phyloP scores from a whole-genome alignment of 2,797 vertebrate species.

The Lithobates pipiens region DNA sequence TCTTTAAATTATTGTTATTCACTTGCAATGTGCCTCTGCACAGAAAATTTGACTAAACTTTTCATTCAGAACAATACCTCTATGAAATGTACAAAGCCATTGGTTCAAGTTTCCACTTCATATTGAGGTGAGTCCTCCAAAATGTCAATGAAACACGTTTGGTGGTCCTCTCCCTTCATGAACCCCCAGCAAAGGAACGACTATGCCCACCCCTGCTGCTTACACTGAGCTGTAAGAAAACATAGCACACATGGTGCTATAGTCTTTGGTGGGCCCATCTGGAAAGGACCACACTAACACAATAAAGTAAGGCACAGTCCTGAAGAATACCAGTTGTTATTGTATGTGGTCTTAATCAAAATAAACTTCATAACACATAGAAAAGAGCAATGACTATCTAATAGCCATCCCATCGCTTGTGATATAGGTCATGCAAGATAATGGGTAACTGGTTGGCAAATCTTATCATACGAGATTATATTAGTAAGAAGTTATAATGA shows the following conservation, averaged over 20 bases:
- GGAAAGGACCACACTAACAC: slow-evolving; percentile 38
- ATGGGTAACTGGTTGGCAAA: too few relatives aligned
- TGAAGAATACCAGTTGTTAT: neutral
- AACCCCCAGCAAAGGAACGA: neutral
- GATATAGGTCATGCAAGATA: too few relatives aligned
- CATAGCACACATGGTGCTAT: slow-evolving; percentile 16
- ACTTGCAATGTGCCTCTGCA: too few relatives aligned
- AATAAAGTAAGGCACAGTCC: neutral
- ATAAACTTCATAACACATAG: neutral
- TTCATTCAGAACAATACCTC: neutral
- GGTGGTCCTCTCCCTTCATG: slow-evolving; percentile 14
- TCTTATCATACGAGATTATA: too few relatives aligned
- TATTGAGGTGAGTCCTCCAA: neutral
- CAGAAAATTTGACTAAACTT: neutral
- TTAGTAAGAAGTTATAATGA: too few relatives aligned
- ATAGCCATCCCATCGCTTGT: neutral
- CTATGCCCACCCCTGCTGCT: slow-evolving; percentile 8
- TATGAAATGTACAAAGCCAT: neutral
- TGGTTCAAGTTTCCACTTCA: neutral
- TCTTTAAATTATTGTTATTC: too few relatives aligned
- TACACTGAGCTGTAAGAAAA: slow-evolving; percentile 36
- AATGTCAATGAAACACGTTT: neutral
- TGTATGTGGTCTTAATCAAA: neutral
- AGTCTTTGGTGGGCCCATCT: slow-evolving; percentile 32
- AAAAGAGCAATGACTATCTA: neutral